A percentile compares a stretch with the other conserved stretches of the same genome.
These are phyloP conservation scores for Drosophila acutilabella DNA, from an alignment of 2,888 invertebrate genomes.

Conservation along the genomic window DNA sequence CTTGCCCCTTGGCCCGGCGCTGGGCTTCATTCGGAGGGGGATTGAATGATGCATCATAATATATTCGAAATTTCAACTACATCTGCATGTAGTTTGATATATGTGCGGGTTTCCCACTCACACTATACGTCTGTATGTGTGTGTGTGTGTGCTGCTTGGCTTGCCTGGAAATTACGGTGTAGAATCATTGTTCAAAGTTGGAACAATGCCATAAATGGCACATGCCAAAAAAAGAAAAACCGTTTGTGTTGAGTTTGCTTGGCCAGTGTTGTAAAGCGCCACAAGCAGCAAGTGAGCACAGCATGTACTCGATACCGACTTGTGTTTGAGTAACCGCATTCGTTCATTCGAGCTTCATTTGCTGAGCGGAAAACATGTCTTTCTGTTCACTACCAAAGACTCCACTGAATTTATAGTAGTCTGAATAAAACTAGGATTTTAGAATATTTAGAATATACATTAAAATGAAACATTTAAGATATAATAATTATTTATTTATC, in stretches of 20 bases:
- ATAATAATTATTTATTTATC: too few species aligned
- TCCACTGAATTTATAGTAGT: too few species aligned
- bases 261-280: conserved; percentile 39
- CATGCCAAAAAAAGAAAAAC: conserved; percentile 72
- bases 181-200: conserved; percentile 66
- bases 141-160: conserved; percentile 29
- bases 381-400: too few species aligned
- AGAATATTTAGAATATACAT: too few species aligned
- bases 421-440: too few species aligned
- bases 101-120: conserved; percentile 38
- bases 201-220: conserved; percentile 80
- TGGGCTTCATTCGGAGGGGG: conserved; percentile 40
- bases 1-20: background rate
- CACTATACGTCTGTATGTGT: background rate
- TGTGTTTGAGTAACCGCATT: background rate
- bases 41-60: conserved; percentile 66
- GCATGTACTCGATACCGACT: conserved; percentile 12
- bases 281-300: background rate
- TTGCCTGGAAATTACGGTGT: conserved; percentile 68
- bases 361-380: conserved; percentile 7
- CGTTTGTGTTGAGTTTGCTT: conserved; percentile 31
- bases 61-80: conserved; percentile 41
- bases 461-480: too few species aligned
- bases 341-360: conserved; percentile 7
- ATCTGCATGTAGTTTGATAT: conserved; percentile 62